Evolutionary conservation across 1,140 invertebrate species (phyloP), one percentile per base, ranked within the genome.

Genomic region (Piezodorus guildinii): DNA sequence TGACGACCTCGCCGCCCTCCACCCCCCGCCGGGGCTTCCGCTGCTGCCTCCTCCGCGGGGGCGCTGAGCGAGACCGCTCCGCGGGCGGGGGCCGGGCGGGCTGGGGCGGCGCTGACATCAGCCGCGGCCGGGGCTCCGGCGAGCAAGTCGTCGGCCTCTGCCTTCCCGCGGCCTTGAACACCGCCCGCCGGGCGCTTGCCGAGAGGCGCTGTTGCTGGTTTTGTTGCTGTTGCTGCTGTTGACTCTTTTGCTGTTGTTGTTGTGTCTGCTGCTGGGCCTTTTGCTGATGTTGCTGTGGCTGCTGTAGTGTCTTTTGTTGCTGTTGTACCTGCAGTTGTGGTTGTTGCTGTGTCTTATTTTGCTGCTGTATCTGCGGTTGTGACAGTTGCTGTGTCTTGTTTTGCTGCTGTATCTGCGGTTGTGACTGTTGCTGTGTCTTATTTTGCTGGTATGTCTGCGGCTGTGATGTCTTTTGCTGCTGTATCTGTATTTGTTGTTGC

Each of bases 1-100:
- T 69, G 16, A 69, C 56, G 2, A 69, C 66, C 54, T 69, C 68
- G 1, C 46, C 61, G 27, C 59, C 51, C 59, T 67, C 54, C 15
- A 64, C 63, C 8, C 63, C 63, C 1, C 62, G 54, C 15, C 63
- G 1, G 0, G 39, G 56, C 10, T 27, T 51, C 14, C 34, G 51
- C 51, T 64, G 54, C 27, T 43, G 51, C 54, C 43, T 39, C 43
- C 62, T 56, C 34, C 54, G 58, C n/a, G 62, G 46, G 0, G 62
- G 62, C 2, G 62, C 62, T 15, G 62, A 64, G 45, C 54, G 52
- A 19, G 54, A 27, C 34, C 62, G 27, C 27, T 21, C 25, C n/a
- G 6, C 54, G 52, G 62, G 56, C 39, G 54, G 34, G 23, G 21
- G 54, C 15, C 19, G 54, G 4, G 54, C 19, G 49, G 34, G 54